Conservation (phyloP, 1,140 invertebrate species). For the Octopus sinensis region DNA sequence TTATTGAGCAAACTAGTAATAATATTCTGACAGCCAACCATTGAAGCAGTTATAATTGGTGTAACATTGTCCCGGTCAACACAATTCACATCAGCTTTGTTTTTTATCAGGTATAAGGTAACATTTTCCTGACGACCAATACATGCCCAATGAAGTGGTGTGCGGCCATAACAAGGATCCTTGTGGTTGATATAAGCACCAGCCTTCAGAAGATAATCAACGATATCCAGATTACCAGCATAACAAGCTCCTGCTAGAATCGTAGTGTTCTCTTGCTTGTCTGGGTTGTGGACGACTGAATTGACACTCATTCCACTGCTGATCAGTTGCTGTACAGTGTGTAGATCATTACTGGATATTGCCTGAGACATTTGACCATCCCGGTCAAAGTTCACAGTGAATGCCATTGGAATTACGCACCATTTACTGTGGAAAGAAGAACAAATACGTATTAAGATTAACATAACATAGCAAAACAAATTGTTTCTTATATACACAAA, state of each 20-base stretch:
- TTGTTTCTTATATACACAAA: too few relatives aligned
- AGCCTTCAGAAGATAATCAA: constrained; percentile 31
- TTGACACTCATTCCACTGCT: constrained; percentile 36
- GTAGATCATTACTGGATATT: constrained; percentile 34
- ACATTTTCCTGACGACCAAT: constrained; percentile 28
- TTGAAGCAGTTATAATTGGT: constrained; percentile 37
- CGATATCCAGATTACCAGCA: constrained; percentile 37
- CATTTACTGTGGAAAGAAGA: too few relatives aligned
- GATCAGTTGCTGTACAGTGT: constrained; percentile 34
- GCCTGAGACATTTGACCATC: constrained; percentile 34
- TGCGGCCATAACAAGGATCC: constrained; percentile 33
- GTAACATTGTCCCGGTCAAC: constrained; percentile 43
- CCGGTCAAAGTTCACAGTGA: constrained; percentile 18
- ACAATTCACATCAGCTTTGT: constrained; percentile 36
- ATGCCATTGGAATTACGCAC: background rate
- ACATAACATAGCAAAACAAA: too few relatives aligned
- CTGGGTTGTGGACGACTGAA: constrained; percentile 31
- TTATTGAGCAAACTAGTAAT: constrained; percentile 33
- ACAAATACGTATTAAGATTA: too few relatives aligned
- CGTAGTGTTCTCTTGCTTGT: constrained; percentile 36
- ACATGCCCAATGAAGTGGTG: constrained; percentile 42
- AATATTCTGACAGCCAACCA: constrained; percentile 29
- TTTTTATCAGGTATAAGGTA: constrained; percentile 27
- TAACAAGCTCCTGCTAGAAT: constrained; percentile 35
- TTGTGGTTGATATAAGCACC: constrained; percentile 35